A percentile compares a stretch with the other conserved stretches of the same genome.
Evolutionary conservation across 2,797 vertebrate species (phyloP).

Genomic region (Xenentodon cancila): DNA sequence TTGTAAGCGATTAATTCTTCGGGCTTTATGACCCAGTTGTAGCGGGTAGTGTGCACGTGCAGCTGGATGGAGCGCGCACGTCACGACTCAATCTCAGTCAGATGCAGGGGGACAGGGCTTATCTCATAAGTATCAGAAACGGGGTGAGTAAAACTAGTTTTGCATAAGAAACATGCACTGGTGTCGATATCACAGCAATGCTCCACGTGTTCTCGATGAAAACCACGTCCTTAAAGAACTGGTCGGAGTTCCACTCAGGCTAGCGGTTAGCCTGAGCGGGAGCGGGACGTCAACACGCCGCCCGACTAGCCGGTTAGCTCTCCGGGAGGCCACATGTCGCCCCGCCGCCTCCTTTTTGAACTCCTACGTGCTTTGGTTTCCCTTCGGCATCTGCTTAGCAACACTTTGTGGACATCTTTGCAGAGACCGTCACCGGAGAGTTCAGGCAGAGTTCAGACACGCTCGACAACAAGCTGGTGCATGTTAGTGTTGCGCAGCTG

Average conservation of each 20-base stretch:
- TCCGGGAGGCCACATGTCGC: conserved; percentile 17
- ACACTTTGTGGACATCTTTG: background rate
- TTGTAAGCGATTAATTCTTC: background rate
- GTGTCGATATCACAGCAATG: background rate
- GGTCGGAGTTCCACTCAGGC: conserved; percentile 36
- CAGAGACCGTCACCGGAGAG: background rate
- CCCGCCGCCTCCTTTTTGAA: background rate
- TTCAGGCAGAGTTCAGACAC: background rate
- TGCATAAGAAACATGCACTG: too few species aligned
- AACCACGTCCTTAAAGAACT: background rate
- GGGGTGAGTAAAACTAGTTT: conserved; percentile 65
- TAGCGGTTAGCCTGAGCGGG: conserved; percentile 58
- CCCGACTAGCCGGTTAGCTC: conserved; percentile 50
- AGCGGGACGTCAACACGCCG: conserved; percentile 67
- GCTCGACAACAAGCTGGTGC: conserved; percentile 38
- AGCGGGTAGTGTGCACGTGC: conserved; percentile 5
- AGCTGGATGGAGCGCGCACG: conserved; percentile 43
- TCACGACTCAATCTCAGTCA: conserved; percentile 59
- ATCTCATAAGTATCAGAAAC: conserved; percentile 18
- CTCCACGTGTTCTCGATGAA: background rate
- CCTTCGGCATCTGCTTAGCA: background rate
- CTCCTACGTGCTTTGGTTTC: conserved; percentile 21
- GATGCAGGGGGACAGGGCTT: conserved; percentile 58
- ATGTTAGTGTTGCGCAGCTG: conserved; percentile 19
- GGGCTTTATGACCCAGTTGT: conserved; percentile 60